These are phyloP conservation scores for Balanococcus diminutus DNA, from an alignment of 2,888 invertebrate genomes.

Conservation along the genomic window DNA sequence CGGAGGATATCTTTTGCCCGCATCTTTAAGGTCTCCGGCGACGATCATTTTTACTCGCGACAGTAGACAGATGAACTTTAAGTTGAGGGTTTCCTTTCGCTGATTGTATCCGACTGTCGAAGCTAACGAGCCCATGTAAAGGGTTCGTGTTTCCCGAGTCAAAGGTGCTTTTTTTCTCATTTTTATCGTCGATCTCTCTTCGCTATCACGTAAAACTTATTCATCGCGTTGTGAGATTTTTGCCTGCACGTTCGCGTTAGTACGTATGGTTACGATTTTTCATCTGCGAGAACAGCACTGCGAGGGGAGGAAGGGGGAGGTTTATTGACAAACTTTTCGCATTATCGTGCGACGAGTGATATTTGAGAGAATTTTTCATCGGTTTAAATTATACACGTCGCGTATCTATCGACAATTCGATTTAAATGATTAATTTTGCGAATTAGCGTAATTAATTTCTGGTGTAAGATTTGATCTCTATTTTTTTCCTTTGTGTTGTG, in stretches of 20 bases:
- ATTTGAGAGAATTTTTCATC: neutral
- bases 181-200: neutral
- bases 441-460: neutral
- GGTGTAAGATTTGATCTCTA: neutral
- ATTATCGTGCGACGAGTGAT: neutral
- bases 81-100: neutral
- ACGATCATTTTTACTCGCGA: conserved; percentile 3
- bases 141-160: neutral
- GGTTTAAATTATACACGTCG: neutral
- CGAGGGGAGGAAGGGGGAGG: neutral
- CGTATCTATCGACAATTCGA: neutral
- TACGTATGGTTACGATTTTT: neutral
- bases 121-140: neutral
- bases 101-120: neutral
- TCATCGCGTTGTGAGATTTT: neutral
- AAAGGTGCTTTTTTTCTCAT: neutral
- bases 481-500: no score
- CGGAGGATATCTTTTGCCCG: neutral
- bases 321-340: neutral
- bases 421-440: neutral
- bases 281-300: neutral
- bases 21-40: neutral
- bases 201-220: no score
- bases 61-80: conserved; percentile 11
- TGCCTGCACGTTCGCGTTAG: neutral